phyloP scores from a whole-genome alignment of 1,140 invertebrate species.

The Chironomus striatipennis region DNA sequence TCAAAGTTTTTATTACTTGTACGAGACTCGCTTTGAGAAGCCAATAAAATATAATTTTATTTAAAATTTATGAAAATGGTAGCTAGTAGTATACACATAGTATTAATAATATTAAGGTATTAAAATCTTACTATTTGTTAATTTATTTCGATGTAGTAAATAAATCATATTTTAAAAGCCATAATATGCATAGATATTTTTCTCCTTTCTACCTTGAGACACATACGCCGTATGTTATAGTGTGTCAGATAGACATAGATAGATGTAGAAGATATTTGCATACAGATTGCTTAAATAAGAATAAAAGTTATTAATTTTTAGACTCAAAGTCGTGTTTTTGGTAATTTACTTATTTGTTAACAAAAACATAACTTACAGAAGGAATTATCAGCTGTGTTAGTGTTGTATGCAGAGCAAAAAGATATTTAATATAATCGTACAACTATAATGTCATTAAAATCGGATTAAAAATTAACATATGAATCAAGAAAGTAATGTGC shows the following conservation, averaged over 20 bases:
- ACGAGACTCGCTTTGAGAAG: neutral
- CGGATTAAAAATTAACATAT: slow-evolving; percentile 22
- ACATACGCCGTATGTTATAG: neutral
- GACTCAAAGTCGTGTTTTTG: slow-evolving; percentile 16
- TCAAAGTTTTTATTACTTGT: neutral
- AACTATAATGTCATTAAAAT: slow-evolving; percentile 23
- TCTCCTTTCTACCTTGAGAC: neutral
- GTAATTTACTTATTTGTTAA: slow-evolving; percentile 23
- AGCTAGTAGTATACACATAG: neutral
- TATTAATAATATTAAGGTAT: slow-evolving; percentile 11
- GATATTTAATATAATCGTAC: slow-evolving; percentile 20
- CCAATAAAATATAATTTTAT: slow-evolving; percentile 11
- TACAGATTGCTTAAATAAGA: slow-evolving; percentile 2
- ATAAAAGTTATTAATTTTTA: slow-evolving; percentile 15
- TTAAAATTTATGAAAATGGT: slow-evolving; percentile 21
- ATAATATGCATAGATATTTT: neutral
- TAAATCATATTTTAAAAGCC: neutral
- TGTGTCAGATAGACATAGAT: neutral
- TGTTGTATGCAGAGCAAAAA: neutral
- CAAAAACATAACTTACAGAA: slow-evolving; percentile 15
- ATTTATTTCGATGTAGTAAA: slow-evolving; percentile 7
- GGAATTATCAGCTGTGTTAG: slow-evolving; percentile 5
- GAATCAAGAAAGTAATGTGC: neutral
- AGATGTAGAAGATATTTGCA: slow-evolving; percentile 3
- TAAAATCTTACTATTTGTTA: slow-evolving; percentile 21